Percentiles rank a stretch among this genome's conserved stretches.
These are phyloP conservation scores for Leptoteleia sp. DNA, from an alignment of 1,140 invertebrate species.

Conservation along the genomic window DNA sequence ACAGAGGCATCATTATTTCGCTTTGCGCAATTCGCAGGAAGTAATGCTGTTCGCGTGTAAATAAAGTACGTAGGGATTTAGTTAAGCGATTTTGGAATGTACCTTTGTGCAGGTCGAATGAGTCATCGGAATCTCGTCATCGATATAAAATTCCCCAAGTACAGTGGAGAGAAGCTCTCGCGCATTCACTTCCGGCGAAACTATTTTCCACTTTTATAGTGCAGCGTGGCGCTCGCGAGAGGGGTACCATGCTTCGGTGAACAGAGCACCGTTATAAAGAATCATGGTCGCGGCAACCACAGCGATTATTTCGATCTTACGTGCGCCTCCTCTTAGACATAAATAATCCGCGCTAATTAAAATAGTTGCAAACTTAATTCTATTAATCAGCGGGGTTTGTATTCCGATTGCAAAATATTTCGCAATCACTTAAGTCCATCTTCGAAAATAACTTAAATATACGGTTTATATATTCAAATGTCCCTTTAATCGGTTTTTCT, in stretches of 20 bases:
- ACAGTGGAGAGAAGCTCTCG: slow-evolving; percentile 38
- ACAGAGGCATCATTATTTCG: too few species aligned
- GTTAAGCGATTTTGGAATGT: slow-evolving; percentile 31
- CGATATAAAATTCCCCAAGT: slow-evolving; percentile 43
- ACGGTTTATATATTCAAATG: too few species aligned
- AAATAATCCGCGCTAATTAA: slow-evolving; percentile 53
- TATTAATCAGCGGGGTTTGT: slow-evolving; percentile 1
- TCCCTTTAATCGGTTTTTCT: too few species aligned
- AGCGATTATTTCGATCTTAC: slow-evolving; percentile 65
- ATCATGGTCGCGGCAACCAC: slow-evolving; percentile 62
- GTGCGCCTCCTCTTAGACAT: slow-evolving; percentile 34
- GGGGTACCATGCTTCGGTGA: slow-evolving; percentile 66
- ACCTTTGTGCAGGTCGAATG: slow-evolving; percentile 27
- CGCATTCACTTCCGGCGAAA: slow-evolving; percentile 58
- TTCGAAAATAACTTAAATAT: too few species aligned
- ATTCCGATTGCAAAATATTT: slow-evolving; percentile 3
- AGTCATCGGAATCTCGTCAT: slow-evolving; percentile 66
- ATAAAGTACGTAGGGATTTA: too few species aligned
- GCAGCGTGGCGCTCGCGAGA: slow-evolving; percentile 39
- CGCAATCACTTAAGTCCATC: too few species aligned
- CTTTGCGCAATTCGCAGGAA: too few species aligned
- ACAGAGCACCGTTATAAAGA: slow-evolving; percentile 70
- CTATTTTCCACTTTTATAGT: slow-evolving; percentile 63
- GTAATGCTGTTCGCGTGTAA: too few species aligned
- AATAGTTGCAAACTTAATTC: slow-evolving; percentile 21